Evolutionary conservation across 2,113 vertebrate species (phyloP), one percentile per base, ranked within the genome.

Genomic region (Sceloporus tristichus): DNA sequence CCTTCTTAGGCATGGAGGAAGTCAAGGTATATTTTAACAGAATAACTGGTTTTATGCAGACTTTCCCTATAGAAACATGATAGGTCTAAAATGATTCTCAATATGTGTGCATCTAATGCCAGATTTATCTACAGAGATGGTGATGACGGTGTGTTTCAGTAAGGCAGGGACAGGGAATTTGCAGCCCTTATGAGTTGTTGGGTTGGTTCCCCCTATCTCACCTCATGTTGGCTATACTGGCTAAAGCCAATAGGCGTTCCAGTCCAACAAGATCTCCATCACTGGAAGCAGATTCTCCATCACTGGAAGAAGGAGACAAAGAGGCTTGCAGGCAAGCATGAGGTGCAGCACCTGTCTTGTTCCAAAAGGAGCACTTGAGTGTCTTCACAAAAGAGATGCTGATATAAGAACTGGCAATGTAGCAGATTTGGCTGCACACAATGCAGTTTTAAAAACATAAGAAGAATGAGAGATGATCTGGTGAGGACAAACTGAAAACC

Each of bases 321-420:
- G n/a, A 29, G 16, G n/a, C 42, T 82, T 25, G 25, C 6, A 40
- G 79, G 56, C n/a, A 81, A 56, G n/a, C 79, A 34, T 19, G 79
- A 82, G 14, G 62, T 40, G 21, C 19, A 10, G 42, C 25, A 53
- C 18, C 18, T 65, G n/a, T 62, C 27, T 71, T 54, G 27, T 71
- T 54, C 38, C 42, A 70, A 40, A 76, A 84, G 93, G 88, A 85
- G 88, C 85, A 89, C 38, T 87, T 29, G 34, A 13, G 76, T 53
- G 86, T 80, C 0, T 82, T 85, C 18, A 1, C 89, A 38, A 86
- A 81, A 25, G 66, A 68, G 8, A 25, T 25, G 66, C 21, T 2
- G 66, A 68, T 27, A n/a, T 79, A 9, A 29, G n/a, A 29, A 56
- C 29, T 79, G 25, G 25, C n/a, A n/a, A 11, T 54, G 77, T 56